Evolutionary conservation across 2,888 invertebrate species (phyloP), one percentile per base, ranked within the genome.

Genomic region (Ptilodon capucinus): DNA sequence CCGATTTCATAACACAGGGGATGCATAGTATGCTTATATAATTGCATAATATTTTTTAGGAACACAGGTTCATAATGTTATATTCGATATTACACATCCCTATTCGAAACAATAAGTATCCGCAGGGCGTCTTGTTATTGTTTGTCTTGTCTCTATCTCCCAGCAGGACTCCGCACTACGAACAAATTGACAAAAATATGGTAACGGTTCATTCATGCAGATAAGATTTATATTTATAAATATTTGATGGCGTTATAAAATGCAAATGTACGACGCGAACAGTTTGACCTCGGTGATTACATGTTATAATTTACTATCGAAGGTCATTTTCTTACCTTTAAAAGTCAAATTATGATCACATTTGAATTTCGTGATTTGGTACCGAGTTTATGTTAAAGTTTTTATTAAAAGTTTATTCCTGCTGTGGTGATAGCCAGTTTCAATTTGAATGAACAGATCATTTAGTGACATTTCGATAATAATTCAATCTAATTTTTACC

Each of bases 81-180:
- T n/a, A n/a, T n/a, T n/a, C n/a, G n/a, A n/a, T n/a, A n/a, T n/a
- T n/a, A n/a, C n/a, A n/a, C n/a, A n/a, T n/a, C n/a, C n/a, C n/a
- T n/a, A n/a, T n/a, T n/a, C n/a, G n/a, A n/a, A 76, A 85, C 87
- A 86, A 86, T 86, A 86, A 81, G 78, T 76, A 79, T 74, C 82
- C 62, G 58, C 72, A 67, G 85, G 87, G 80, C 51, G 79, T 71
- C 81, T 51, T 76, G 80, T 83, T 82, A 80, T 84, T 86, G 83
- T 83, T 85, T 86, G 81, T 82, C 80, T 74, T 73, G 79, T 76
- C 76, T 66, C 70, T 68, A 68, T 68, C 66, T 61, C 86, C 40
- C 87, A 77, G 82, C 81, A 76, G 81, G 86, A 66, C 50, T 64
- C 65, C 72, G 60, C 54, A 69, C 69, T 57, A 61, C 61, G 62